Percentiles rank a stretch among this genome's conserved stretches.
These are phyloP conservation scores for Berghia stephanieae DNA, from an alignment of 1,140 invertebrate genomes.

Conservation along the genomic window DNA sequence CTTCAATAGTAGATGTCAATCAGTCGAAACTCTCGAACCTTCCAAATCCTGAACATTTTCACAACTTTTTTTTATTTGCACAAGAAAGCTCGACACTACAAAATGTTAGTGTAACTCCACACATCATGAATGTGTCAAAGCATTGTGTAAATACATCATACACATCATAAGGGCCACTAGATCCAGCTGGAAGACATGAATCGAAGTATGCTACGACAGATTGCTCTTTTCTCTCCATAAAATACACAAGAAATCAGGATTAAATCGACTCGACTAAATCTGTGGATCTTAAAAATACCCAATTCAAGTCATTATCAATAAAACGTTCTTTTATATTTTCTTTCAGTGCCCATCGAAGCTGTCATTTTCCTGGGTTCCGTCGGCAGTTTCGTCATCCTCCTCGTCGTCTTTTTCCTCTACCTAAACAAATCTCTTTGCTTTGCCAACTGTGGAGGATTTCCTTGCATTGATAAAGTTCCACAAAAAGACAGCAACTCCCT, in stretches of 20 bases:
- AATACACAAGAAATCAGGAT: neutral
- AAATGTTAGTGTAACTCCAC: too few species aligned
- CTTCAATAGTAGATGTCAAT: too few species aligned
- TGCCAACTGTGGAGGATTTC: constrained; percentile 70
- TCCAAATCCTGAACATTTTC: too few species aligned
- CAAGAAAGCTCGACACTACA: too few species aligned
- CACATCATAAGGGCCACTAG: too few species aligned
- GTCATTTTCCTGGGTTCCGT: constrained; percentile 81
- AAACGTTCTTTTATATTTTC: neutral
- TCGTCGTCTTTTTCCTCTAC: constrained; percentile 83
- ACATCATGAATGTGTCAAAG: too few species aligned
- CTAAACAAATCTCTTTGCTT: constrained; percentile 83
- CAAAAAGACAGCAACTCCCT: constrained; percentile 45
- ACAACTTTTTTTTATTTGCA: too few species aligned
- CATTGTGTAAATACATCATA: too few species aligned
- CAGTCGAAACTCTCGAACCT: too few species aligned
- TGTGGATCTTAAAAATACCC: neutral
- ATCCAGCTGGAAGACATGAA: too few species aligned
- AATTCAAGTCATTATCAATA: neutral
- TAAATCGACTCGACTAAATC: neutral
- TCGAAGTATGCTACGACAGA: neutral
- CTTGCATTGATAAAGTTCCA: constrained; percentile 50
- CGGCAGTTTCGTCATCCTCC: constrained; percentile 77
- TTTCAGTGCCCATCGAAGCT: constrained; percentile 79
- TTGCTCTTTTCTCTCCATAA: neutral